Base-by-base conservation (phyloP, 2,888 invertebrate species). In the Pammene aurita region DNA sequence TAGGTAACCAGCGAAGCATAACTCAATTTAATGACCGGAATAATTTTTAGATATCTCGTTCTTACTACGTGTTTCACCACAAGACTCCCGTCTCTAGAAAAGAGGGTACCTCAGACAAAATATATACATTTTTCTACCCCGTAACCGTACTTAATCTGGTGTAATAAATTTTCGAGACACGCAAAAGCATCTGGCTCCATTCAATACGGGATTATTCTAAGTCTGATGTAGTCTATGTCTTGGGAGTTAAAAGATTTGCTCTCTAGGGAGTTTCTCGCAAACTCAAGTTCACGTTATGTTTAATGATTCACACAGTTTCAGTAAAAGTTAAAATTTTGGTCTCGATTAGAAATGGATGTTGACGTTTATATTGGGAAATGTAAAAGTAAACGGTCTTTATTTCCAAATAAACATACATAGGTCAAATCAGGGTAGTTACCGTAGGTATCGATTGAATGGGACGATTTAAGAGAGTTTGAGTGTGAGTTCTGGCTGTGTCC, bases 161-260 rank as follows among this genome's bases (percentile, higher is more conserved):
- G 63, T 52, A 65, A 69, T 69, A 69, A 65, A 69, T 69, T 69
- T 60, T 55, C 55, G 55, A 60, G 58, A 60, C 69, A 65, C 65
- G 58, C 54, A 55, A 54, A 69, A 58, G 55, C 65, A 69, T 68
- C 57, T 52, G 60, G 58, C 52, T 65, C 54, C 65, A 46, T 65
- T 65, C 69, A 65, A 65, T 65, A 69, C 46, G 54, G 65, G 64
- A 69, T 69, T 69, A 69, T 55, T 60, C 54, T 46, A 18, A 65
- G 52, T 54, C 54, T 69, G 48, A 60, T 55, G 58, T 58, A 46
- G 34, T 44, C 69, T 60, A 64, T 69, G 69, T 60, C 69, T 65
- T 34, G 65, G 38, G 65, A 54, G 64, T 69, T 69, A 69, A 63
- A 60, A 60, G 64, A 65, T 65, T 69, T 65, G 54, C 60, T 55